Evolutionary conservation across 2,113 vertebrate species (phyloP).

Genomic region (Pseudolaguvia tuberculata): DNA sequence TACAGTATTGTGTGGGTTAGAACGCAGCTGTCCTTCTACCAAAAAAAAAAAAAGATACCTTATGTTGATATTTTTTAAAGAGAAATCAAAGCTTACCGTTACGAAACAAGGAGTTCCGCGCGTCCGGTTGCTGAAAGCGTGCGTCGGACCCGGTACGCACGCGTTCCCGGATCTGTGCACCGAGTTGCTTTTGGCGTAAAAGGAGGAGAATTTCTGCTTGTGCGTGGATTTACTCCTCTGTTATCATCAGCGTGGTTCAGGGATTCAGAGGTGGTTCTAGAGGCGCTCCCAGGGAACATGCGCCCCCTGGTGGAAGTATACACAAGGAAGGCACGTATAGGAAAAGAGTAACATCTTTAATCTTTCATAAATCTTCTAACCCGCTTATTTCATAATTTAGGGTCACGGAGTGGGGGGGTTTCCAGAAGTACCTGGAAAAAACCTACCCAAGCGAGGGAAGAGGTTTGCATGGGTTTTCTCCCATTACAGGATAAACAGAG

Average conservation of each 20-base stretch:
- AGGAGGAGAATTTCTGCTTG: constrained; percentile 21
- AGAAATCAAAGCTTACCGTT: background rate
- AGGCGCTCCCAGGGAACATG: background rate
- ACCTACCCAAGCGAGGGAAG: too few species aligned
- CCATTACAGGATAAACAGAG: too few species aligned
- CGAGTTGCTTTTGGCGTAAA: constrained; percentile 3
- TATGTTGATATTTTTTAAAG: too few species aligned
- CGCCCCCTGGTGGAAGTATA: constrained; percentile 35
- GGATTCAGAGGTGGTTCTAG: background rate
- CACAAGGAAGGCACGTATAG: too few species aligned
- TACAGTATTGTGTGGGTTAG: background rate
- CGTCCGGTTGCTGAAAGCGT: background rate
- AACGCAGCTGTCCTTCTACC: background rate
- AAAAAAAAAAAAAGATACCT: background rate
- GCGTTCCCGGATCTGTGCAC: constrained; percentile 16
- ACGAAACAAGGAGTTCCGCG: background rate
- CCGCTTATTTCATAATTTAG: too few species aligned
- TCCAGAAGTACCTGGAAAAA: too few species aligned
- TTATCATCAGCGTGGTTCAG: constrained; percentile 28
- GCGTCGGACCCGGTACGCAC: background rate
- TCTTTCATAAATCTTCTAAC: too few species aligned
- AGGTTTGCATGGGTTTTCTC: too few species aligned
- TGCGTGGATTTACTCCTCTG: constrained; percentile 37
- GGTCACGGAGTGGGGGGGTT: too few species aligned
- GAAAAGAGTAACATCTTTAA: background rate